Percentiles rank a stretch among this genome's conserved stretches.
Evolutionary conservation across 2,113 vertebrate genomes (phyloP).

Genomic region (Odocoileus virginianus): DNA sequence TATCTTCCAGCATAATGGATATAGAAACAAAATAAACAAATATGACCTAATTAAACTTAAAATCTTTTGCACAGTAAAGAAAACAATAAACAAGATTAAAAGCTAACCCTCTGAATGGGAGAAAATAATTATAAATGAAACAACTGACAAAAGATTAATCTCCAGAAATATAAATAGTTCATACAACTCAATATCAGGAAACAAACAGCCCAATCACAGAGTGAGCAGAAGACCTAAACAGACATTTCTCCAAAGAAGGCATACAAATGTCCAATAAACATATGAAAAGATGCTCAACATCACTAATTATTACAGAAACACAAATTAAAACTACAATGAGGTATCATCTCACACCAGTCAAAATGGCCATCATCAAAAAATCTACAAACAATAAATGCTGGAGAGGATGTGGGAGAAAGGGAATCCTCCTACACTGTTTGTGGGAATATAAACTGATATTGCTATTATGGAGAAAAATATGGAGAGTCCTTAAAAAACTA

Average conservation of each 20-base stretch:
- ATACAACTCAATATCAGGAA: background rate
- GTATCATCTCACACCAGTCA: background rate
- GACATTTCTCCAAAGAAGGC: background rate
- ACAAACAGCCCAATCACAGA: background rate
- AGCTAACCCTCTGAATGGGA: background rate
- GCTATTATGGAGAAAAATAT: background rate
- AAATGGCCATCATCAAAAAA: background rate
- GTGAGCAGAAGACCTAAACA: background rate
- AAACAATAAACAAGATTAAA: background rate
- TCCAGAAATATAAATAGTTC: background rate
- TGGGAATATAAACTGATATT: background rate
- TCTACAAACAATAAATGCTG: background rate
- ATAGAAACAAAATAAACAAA: background rate
- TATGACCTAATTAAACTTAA: background rate
- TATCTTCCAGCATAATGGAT: background rate
- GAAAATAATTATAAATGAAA: background rate
- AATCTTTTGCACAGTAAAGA: background rate
- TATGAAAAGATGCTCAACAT: background rate
- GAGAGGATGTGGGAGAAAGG: background rate
- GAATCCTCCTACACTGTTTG: background rate
- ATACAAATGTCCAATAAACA: background rate
- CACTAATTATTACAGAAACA: background rate
- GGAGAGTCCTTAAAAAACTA: background rate
- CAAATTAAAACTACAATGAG: background rate
- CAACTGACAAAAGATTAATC: background rate